Conservation (phyloP, 2,797 vertebrate species). For the Galaxias olidus region DNA sequence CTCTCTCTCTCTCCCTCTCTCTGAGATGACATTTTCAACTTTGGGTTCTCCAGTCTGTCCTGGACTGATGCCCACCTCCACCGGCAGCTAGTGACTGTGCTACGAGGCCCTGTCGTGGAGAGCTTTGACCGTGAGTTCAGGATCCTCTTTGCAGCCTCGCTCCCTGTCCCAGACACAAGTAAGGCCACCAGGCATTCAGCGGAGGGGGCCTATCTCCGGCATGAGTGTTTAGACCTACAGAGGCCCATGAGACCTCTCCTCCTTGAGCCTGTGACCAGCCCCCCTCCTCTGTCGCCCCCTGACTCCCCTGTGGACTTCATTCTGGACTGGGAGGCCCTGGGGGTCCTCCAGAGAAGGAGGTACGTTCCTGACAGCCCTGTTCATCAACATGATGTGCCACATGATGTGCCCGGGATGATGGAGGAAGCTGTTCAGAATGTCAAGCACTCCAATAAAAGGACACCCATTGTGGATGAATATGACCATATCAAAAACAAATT, state of each 20-base stretch:
- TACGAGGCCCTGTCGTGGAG: slow-evolving; percentile 75
- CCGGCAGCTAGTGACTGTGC: slow-evolving; percentile 82
- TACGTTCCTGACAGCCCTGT: slow-evolving; percentile 16
- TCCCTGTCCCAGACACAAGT: slow-evolving; percentile 59
- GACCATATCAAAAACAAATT: slow-evolving; percentile 15
- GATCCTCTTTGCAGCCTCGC: slow-evolving; percentile 80
- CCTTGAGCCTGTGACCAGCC: slow-evolving; percentile 29
- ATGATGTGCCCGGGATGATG: slow-evolving; percentile 12
- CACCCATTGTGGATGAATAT: slow-evolving; percentile 20
- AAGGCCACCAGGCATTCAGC: slow-evolving; percentile 1
- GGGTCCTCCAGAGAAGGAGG: slow-evolving; percentile 49
- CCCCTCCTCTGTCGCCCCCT: slow-evolving; percentile 55
- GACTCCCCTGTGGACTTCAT: slow-evolving; percentile 44
- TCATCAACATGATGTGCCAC: slow-evolving; percentile 25
- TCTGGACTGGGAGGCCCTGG: slow-evolving; percentile 78
- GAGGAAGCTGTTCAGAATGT: slow-evolving; percentile 20
- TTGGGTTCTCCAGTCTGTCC: slow-evolving; percentile 74
- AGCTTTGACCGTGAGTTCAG: slow-evolving; percentile 86
- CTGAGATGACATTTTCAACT: slow-evolving; percentile 17
- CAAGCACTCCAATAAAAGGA: slow-evolving; percentile 24
- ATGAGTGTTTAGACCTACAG: slow-evolving; percentile 20
- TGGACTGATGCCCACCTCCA: slow-evolving; percentile 87
- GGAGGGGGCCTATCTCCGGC: slow-evolving; percentile 13
- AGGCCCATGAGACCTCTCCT: slow-evolving; percentile 24
- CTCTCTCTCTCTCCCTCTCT: not conserved